Conservation (phyloP, 2,888 invertebrate species). For the Eupithecia abbreviata region DNA sequence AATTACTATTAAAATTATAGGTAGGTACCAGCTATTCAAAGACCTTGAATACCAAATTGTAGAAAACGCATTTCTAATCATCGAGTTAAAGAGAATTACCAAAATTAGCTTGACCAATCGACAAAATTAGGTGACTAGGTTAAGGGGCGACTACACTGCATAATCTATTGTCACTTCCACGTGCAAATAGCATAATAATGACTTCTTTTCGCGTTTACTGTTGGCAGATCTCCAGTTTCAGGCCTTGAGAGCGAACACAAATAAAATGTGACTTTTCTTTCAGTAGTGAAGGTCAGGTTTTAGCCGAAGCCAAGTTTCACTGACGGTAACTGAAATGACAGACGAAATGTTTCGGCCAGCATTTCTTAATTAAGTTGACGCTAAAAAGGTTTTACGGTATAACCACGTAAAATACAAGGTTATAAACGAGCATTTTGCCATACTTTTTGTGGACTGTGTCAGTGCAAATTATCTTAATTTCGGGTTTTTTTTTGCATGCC, state of each 20-base stretch:
- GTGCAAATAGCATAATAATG: conserved; percentile 47
- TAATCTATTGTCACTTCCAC: conserved; percentile 39
- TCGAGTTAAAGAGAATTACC: background rate
- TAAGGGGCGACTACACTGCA: conserved; percentile 41
- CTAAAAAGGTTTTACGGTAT: background rate
- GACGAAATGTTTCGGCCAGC: background rate
- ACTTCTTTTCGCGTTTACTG: conserved; percentile 45
- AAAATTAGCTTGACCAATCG: conserved; percentile 29
- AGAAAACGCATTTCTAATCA: background rate
- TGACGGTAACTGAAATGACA: background rate
- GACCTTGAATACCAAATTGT: background rate
- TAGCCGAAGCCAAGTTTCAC: conserved; percentile 7
- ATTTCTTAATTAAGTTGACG: background rate
- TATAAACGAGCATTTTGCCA: background rate
- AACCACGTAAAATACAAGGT: background rate
- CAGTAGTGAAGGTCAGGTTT: conserved; percentile 29
- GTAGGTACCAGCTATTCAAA: background rate
- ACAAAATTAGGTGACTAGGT: conserved; percentile 49
- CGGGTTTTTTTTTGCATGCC: background rate
- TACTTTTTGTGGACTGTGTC: background rate
- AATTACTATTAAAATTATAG: too few relatives aligned
- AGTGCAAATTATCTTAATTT: background rate
- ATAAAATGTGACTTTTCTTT: conserved; percentile 63
- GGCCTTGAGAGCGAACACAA: conserved; percentile 69
- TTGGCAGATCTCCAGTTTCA: conserved; percentile 61